Percentiles rank a stretch among this genome's conserved stretches.
Evolutionary conservation across 2,113 vertebrate genomes (phyloP).

Genomic region (Seriola dumerili): DNA sequence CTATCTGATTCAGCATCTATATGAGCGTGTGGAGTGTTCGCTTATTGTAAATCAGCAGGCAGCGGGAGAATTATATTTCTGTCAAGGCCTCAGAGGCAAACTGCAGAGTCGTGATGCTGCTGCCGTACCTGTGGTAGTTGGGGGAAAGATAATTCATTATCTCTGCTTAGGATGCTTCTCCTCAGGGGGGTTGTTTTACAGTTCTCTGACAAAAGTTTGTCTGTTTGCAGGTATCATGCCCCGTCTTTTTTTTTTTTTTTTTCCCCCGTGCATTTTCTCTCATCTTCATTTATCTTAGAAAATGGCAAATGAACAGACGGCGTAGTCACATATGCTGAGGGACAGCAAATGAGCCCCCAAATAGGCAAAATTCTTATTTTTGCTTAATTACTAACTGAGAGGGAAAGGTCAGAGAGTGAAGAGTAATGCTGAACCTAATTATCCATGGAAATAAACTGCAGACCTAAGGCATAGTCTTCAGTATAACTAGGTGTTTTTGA

Average conservation of each 20-base stretch:
- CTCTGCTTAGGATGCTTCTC: constrained; percentile 27
- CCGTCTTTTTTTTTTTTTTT: not conserved
- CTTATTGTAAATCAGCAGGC: constrained; percentile 63
- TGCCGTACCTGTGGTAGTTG: constrained; percentile 20
- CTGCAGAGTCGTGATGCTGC: constrained; percentile 28
- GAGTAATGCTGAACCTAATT: constrained; percentile 13
- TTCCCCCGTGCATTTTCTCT: not conserved
- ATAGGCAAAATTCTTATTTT: not conserved
- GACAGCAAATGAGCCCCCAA: not conserved
- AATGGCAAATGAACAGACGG: not conserved
- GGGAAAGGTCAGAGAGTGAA: constrained; percentile 29
- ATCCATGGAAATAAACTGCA: constrained; percentile 15
- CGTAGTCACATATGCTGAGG: not conserved
- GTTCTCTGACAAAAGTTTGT: constrained; percentile 22
- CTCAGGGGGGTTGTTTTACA: constrained; percentile 24
- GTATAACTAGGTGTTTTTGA: not conserved
- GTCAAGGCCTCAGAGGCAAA: constrained; percentile 44
- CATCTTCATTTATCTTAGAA: not conserved
- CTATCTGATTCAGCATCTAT: constrained; percentile 58
- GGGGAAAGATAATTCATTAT: constrained; percentile 43
- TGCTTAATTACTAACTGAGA: constrained; percentile 14
- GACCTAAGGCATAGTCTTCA: not conserved
- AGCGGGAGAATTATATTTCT: constrained; percentile 51
- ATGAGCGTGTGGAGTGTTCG: constrained; percentile 34
- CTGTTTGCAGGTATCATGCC: not conserved